Base-by-base conservation (phyloP, 1,140 invertebrate species). In the Cyclina sinensis region DNA sequence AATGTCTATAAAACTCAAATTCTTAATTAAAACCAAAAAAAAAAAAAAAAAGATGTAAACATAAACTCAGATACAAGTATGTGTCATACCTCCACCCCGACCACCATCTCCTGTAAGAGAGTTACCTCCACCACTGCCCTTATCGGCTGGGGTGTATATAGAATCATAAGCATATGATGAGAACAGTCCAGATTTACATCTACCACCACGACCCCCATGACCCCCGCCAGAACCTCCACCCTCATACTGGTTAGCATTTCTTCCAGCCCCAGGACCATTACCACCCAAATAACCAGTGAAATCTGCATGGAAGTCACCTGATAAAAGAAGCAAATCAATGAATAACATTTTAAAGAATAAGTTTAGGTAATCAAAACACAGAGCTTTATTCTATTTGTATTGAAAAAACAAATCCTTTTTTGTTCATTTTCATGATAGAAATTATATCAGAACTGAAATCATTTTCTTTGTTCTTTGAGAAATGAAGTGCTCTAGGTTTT, bases 261-360 rank as follows among this genome's bases (percentile, higher is more conserved):
- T 82, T 24, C 93, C 93, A n/a, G 54, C 51, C 1, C 92, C 92
- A 37, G 90, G 91, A 27, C 93, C 93, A 27, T 70, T 43, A 46
- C 86, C 89, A 14, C 46, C 86, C 27, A 86, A 46, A 51, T 91
- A 91, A 3, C 93, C 93, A 39, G 90, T 92, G 54, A 84, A 90
- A 76, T 93, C 91, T 59, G 92, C 92, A 90, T 93, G 91, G 90
- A 94, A 91, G 57, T 93, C 91, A 74, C 93, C 93, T 94, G 84
- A 24, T 62, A 24, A 37, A 88, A 65, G 2, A 43, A 79, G 86
- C 37, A 70, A 57, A 68, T 14, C 51, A 7, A 3, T 4, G 43
- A 43, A 7, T 43, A 43, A 43, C 43, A n/a, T n/a, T n/a, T n/a
- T n/a, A n/a, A n/a, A n/a, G n/a, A n/a, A n/a, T n/a, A n/a, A n/a